Evolutionary conservation across 1,140 invertebrate species (phyloP).

Genomic region (Halotydeus destructor): DNA sequence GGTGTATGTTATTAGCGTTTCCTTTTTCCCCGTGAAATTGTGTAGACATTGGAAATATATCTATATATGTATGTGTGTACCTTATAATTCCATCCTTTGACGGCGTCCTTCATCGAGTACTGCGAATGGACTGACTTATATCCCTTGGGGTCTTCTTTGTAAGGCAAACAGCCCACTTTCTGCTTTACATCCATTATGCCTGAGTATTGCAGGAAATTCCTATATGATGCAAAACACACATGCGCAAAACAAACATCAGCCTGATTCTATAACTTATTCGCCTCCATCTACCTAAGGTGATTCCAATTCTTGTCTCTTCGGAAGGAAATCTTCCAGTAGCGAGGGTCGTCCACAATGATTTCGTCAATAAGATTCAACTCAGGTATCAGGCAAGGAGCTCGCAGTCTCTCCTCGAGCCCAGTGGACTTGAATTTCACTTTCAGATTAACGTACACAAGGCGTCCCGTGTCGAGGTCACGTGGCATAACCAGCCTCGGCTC

Average conservation of each 20-base stretch:
- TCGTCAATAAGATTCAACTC: conserved; percentile 49
- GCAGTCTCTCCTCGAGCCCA: conserved; percentile 33
- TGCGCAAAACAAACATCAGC: conserved; percentile 7
- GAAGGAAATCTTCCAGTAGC: conserved; percentile 72
- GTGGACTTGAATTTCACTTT: conserved; percentile 32
- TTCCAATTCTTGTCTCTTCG: conserved; percentile 61
- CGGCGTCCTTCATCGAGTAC: conserved; percentile 53
- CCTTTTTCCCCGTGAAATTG: conserved; percentile 5
- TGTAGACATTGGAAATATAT: conserved; percentile 6
- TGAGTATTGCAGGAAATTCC: conserved; percentile 39
- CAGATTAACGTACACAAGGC: conserved; percentile 56
- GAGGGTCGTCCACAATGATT: conserved; percentile 23
- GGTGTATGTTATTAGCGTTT: background rate
- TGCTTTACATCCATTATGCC: conserved; percentile 64
- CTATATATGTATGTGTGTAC: conserved; percentile 6
- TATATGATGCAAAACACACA: conserved; percentile 8
- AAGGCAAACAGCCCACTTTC: conserved; percentile 64
- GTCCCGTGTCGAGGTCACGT: conserved; percentile 52
- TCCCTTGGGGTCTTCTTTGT: conserved; percentile 57
- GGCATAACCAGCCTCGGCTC: conserved; percentile 70
- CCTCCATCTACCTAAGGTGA: conserved; percentile 37
- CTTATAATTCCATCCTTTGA: conserved; percentile 39
- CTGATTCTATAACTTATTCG: background rate
- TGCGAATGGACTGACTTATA: conserved; percentile 45
- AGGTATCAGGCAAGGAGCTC: conserved; percentile 65